Percentiles rank a stretch among this genome's conserved stretches.
phyloP scores from a whole-genome alignment of 2,888 invertebrate species.

The Archaeoteleia sp. region DNA sequence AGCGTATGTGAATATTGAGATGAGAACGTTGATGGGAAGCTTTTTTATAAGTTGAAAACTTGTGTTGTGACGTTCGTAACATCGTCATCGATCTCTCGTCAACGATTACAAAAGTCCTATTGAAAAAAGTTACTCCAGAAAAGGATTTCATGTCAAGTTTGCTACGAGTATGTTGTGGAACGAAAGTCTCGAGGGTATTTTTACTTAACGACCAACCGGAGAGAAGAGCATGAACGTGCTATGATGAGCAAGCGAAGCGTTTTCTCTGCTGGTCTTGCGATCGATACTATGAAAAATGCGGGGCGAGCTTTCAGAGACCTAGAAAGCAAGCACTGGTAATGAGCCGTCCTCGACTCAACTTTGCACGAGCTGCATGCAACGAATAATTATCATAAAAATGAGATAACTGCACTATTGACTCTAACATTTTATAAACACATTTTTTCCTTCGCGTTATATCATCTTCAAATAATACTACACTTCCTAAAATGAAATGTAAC shows the following conservation, averaged over 20 bases:
- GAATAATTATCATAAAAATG: conserved; percentile 10
- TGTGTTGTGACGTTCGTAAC: too few species aligned
- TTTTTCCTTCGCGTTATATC: too few species aligned
- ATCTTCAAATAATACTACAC: too few species aligned
- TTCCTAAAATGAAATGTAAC: too few species aligned
- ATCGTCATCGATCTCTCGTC: too few species aligned
- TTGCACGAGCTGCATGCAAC: not conserved
- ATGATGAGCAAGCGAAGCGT: conserved; percentile 31
- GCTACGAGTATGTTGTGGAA: conserved; percentile 18
- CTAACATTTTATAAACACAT: too few species aligned
- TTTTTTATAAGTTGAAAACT: too few species aligned
- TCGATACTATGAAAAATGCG: conserved; percentile 29
- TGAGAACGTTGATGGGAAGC: too few species aligned
- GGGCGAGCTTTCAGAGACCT: conserved; percentile 14
- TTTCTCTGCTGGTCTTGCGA: conserved; percentile 10
- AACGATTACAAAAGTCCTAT: not conserved
- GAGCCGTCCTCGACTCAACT: conserved; percentile 11
- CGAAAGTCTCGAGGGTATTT: conserved; percentile 27
- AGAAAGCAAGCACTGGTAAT: conserved; percentile 19
- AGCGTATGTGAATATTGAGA: too few species aligned
- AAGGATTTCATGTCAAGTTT: conserved; percentile 11
- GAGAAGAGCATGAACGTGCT: conserved; percentile 27
- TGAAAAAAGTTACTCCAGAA: not conserved
- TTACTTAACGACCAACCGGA: conserved; percentile 12
- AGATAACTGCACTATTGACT: not conserved